Conservation (phyloP, 2,888 invertebrate genomes). For the Melanotus villosus region DNA sequence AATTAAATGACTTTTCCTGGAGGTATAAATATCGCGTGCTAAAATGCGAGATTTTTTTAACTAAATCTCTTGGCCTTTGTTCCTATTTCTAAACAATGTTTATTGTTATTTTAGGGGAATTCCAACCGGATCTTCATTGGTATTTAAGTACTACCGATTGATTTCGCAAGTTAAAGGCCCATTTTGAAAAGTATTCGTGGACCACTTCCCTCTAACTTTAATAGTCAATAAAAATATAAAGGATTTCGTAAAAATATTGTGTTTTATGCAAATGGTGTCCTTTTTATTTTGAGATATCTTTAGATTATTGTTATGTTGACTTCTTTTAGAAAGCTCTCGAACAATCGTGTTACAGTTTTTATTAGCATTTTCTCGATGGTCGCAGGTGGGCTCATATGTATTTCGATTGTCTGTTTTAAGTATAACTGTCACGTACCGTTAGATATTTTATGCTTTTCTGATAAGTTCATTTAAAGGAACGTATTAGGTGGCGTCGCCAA, state of each 20-base stretch:
- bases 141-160: too few species aligned
- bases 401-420: neutral
- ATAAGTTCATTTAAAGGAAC: constrained; percentile 5
- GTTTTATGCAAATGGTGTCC: constrained; percentile 2
- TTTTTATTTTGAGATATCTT: neutral
- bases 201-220: neutral
- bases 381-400: constrained; percentile 6
- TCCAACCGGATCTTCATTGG: too few species aligned
- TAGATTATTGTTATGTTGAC: neutral
- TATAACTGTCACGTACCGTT: constrained; percentile 3
- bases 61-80: too few species aligned
- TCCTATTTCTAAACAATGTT: too few species aligned
- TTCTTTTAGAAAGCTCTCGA: constrained; percentile 5
- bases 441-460: constrained; percentile 6
- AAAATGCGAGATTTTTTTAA: too few species aligned
- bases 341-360: constrained; percentile 6
- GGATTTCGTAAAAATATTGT: neutral
- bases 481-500: neutral
- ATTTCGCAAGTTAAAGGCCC: too few species aligned
- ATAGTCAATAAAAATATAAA: neutral
- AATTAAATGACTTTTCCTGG: too few species aligned
- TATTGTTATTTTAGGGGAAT: too few species aligned
- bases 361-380: constrained; percentile 4
- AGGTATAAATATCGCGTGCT: too few species aligned
- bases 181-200: neutral